A percentile compares a stretch with the other conserved stretches of the same genome.
phyloP scores from a whole-genome alignment of 1,140 invertebrate genomes.

The Microplitis mediator region DNA sequence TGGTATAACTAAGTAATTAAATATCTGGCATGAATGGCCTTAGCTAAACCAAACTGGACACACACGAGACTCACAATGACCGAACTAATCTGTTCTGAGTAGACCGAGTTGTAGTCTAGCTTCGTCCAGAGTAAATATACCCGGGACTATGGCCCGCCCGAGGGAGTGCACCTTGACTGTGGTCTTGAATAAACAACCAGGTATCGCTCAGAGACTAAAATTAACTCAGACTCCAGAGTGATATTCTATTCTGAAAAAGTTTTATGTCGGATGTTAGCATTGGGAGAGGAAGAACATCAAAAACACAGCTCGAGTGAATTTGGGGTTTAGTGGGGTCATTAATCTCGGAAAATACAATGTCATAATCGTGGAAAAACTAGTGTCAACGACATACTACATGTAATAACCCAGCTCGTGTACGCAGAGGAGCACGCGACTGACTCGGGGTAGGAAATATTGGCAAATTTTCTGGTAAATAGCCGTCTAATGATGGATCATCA shows the following conservation, averaged over 20 bases:
- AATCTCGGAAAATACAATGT: not conserved
- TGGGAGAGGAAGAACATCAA: too few species aligned
- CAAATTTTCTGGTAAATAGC: constrained; percentile 60
- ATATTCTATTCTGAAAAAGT: too few species aligned
- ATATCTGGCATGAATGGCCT: not conserved
- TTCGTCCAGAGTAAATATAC: constrained; percentile 25
- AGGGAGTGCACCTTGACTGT: constrained; percentile 3
- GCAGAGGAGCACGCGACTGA: not conserved
- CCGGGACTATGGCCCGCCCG: constrained; percentile 24
- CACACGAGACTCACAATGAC: constrained; percentile 31
- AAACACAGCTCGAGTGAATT: not conserved
- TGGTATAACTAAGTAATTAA: too few species aligned
- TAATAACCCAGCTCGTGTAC: not conserved
- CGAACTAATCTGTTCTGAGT: constrained; percentile 32
- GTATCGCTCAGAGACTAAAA: not conserved
- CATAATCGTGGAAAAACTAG: constrained; percentile 4
- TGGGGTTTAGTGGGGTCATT: not conserved
- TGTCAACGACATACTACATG: constrained; percentile 2
- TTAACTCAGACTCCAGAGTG: not conserved
- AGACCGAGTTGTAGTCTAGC: constrained; percentile 13
- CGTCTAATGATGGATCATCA: constrained; percentile 62
- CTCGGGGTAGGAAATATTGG: constrained; percentile 38
- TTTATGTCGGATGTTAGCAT: too few species aligned
- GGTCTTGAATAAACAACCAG: not conserved
- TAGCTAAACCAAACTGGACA: not conserved